Conservation (phyloP, 1,140 invertebrate genomes). For the Pseudoatta argentina region DNA sequence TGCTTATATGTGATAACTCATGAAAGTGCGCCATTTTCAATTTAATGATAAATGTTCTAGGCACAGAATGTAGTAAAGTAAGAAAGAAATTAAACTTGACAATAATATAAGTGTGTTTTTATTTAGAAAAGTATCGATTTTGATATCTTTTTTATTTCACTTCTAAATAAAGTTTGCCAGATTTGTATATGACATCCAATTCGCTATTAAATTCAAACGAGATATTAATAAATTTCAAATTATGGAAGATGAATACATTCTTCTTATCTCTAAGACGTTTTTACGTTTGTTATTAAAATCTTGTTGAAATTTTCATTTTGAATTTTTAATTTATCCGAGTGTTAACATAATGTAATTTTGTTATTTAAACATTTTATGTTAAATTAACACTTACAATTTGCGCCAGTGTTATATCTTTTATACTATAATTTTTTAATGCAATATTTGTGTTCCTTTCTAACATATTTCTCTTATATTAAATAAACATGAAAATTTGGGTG, state of each 20-base stretch:
- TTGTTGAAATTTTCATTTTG: no score
- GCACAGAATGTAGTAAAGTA: neutral
- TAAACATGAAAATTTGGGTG: no score
- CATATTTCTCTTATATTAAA: no score
- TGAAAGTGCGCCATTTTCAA: neutral
- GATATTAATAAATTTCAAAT: neutral
- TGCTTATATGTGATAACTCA: neutral
- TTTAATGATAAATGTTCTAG: neutral
- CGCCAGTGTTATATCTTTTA: no score
- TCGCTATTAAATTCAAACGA: neutral
- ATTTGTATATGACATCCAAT: neutral
- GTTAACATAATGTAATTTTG: no score
- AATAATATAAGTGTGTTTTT: neutral
- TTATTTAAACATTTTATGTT: no score
- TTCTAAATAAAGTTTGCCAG: neutral
- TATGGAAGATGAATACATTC: neutral
- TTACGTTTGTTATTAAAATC: no score
- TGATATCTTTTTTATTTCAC: neutral
- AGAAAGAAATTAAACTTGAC: neutral
- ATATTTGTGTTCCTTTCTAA: no score
- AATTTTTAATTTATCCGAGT: no score
- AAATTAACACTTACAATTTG: no score
- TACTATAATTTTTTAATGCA: no score
- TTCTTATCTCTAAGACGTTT: neutral
- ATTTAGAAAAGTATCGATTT: neutral